phyloP scores from a whole-genome alignment of 2,888 invertebrate species.

The Micoletzkya japonica region DNA sequence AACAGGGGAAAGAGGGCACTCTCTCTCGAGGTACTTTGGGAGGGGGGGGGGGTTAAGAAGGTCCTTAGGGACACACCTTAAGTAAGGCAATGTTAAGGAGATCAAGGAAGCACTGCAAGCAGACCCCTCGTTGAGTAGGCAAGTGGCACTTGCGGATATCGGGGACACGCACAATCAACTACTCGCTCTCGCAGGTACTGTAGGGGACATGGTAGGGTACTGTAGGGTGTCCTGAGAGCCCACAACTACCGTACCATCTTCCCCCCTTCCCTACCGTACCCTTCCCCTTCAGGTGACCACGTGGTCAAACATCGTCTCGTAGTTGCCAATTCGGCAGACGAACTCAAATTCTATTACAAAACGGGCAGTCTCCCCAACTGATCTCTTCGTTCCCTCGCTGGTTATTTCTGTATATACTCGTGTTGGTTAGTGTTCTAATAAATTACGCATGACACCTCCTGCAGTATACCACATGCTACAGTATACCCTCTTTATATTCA shows the following conservation, averaged over 20 bases:
- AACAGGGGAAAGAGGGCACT: slow-evolving; percentile 26
- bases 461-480: too few species aligned
- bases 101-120: slow-evolving; percentile 48
- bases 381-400: background rate
- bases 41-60: too few species aligned
- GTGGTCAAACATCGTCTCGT: slow-evolving; percentile 58
- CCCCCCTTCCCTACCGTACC: background rate
- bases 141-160: slow-evolving; percentile 43
- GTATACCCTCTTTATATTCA: too few species aligned
- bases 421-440: too few species aligned
- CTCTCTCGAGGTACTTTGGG: slow-evolving; percentile 16
- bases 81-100: too few species aligned
- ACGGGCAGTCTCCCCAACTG: slow-evolving; percentile 39
- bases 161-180: slow-evolving; percentile 54
- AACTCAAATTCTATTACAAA: slow-evolving; percentile 51
- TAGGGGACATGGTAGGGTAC: too few species aligned
- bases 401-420: too few species aligned
- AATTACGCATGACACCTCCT: too few species aligned
- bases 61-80: too few species aligned
- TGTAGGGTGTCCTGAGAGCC: background rate
- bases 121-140: slow-evolving; percentile 54
- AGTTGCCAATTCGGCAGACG: slow-evolving; percentile 63
- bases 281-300: slow-evolving; percentile 51
- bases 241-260: background rate
- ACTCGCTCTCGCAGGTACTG: slow-evolving; percentile 46